Percentiles rank a stretch among this genome's conserved stretches.
Conservation (phyloP, 2,888 invertebrate genomes). For the Tachystola acroxantha region DNA sequence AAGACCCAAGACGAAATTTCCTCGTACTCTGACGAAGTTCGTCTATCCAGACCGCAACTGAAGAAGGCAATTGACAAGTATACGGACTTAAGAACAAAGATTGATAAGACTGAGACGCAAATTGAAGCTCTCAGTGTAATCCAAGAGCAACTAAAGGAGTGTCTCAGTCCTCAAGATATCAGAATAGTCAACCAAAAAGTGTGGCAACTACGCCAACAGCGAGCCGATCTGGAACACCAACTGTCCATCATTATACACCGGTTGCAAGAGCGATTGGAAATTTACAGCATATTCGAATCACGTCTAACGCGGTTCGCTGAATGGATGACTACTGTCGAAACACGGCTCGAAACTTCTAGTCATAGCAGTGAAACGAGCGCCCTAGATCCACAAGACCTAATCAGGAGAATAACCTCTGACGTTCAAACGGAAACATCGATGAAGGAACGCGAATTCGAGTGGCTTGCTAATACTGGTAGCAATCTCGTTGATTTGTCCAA, state of each 20-base stretch:
- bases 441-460: slow-evolving; percentile 87
- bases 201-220: slow-evolving; percentile 88
- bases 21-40: slow-evolving; percentile 73
- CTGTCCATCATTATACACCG: slow-evolving; percentile 84
- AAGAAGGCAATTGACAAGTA: slow-evolving; percentile 81
- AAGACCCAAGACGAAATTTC: slow-evolving; percentile 80
- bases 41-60: slow-evolving; percentile 79
- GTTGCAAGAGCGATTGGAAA: slow-evolving; percentile 85
- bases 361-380: slow-evolving; percentile 67
- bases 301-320: slow-evolving; percentile 81
- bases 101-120: slow-evolving; percentile 78
- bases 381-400: slow-evolving; percentile 84
- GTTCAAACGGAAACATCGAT: slow-evolving; percentile 85
- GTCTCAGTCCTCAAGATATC: slow-evolving; percentile 90
- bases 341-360: slow-evolving; percentile 79
- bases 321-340: slow-evolving; percentile 85
- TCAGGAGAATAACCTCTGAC: slow-evolving; percentile 85
- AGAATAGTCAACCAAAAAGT: slow-evolving; percentile 87
- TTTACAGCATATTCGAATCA: slow-evolving; percentile 84
- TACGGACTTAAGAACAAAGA: slow-evolving; percentile 77
- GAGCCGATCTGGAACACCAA: slow-evolving; percentile 89
- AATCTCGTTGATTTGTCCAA: slow-evolving; percentile 81
- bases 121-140: slow-evolving; percentile 85
- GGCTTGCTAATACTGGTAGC: slow-evolving; percentile 84
- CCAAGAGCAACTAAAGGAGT: slow-evolving; percentile 90